Conservation (phyloP, 2,888 invertebrate species). For the Stenolophus ochropezus region DNA sequence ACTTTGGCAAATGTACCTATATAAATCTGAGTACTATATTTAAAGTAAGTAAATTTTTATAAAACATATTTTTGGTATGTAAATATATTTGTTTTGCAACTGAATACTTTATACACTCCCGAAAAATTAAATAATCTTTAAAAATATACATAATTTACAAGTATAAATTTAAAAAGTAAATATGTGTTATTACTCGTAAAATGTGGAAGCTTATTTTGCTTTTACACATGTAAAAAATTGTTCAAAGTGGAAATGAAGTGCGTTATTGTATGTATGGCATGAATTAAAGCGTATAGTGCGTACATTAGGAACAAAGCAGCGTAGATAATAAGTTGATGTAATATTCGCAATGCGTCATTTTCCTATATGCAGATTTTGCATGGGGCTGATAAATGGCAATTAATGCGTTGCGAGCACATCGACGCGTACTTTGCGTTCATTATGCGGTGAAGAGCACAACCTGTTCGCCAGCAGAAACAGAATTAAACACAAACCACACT, state of each 20-base stretch:
- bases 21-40: too few relatives aligned
- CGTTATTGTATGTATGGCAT: background rate
- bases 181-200: too few relatives aligned
- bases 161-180: too few relatives aligned
- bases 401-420: background rate
- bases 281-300: background rate
- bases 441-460: background rate
- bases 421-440: slow-evolving; percentile 3
- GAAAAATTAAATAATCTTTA: too few relatives aligned
- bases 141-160: too few relatives aligned
- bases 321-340: slow-evolving; percentile 10
- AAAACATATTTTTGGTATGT: too few relatives aligned
- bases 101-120: too few relatives aligned
- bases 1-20: too few relatives aligned
- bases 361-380: background rate
- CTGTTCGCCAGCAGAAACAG: background rate
- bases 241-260: background rate
- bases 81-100: too few relatives aligned
- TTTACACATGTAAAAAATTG: background rate
- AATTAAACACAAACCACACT: background rate
- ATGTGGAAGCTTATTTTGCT: too few relatives aligned
- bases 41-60: too few relatives aligned
- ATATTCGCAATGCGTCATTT: slow-evolving; percentile 15
- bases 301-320: background rate
- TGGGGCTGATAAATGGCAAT: background rate